Base-by-base conservation (phyloP, 2,797 vertebrate species). In the Gila robusta region DNA sequence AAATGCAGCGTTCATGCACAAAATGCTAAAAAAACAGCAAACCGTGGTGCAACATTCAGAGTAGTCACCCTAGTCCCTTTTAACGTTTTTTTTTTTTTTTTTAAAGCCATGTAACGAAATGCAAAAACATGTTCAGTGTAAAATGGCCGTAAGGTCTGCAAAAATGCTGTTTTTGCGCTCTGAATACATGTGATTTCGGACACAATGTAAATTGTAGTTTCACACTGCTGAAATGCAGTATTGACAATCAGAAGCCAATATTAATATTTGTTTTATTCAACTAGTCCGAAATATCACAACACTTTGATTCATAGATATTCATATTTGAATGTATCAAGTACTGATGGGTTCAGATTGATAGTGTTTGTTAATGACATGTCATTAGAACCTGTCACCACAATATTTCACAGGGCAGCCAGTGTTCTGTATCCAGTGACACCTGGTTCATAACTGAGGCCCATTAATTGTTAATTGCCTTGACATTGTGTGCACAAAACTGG, bases 381-480 rank as follows among this genome's bases (percentile, higher is more conserved):
- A 28, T 54, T 41, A 84, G 16, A 69, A 78, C 37, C 16, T 32
- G 82, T 37, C 62, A 12, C 35, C 32, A 32, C 64, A 28, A 41
- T 28, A 41, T 70, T 41, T 79, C 64, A 79, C 12, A 85, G 28
- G 7, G 26, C 62, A 47, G 66, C 66, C 74, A 47, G 59, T 32
- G 54, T 37, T 64, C 56, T 74, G 70, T 59, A 17, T 69, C 44
- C 71, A 74, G 26, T 10, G 11, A 76, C 67, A 87, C 66, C 71
- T 73, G 69, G 56, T 72, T 79, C 44, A 54, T 80, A 73, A n/a
- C 59, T 9, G 39, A 52, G 12, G 69, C 52, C 35, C 35, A 79
- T 85, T 85, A 71, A 84, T 66, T 81, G 41, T 54, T 84, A 87
- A 80, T 81, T 64, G 77, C 39, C 35, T 70, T 71, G 59, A 82